Base-by-base conservation (phyloP, 2,113 vertebrate genomes). In the Jaculus jaculus region DNA sequence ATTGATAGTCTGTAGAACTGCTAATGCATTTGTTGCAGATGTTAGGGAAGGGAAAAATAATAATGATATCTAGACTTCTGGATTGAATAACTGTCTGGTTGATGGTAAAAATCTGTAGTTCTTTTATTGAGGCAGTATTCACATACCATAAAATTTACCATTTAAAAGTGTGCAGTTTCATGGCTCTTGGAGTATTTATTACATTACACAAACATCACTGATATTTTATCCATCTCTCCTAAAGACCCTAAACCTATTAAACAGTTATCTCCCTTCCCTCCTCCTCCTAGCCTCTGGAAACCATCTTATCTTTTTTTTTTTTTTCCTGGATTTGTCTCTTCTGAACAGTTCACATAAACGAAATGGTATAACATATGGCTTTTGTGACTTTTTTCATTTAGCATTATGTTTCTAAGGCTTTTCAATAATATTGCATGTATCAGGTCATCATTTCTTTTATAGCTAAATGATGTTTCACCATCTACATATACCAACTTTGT, bases 311-410 rank as follows among this genome's bases (percentile, higher is more conserved):
- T 90, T 39, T 83, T 42, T 94, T 28, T 81, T 21, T 90, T 39
- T 83, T 42, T 94, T 28, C 20, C 83, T 85, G 12, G 47, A 39
- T 89, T 74, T 89, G 20, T 34, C 34, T 79, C 7, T 87, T 75
- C 74, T 69, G 32, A 84, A n/a, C n/a, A 74, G 69, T 78, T 89
- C 15, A 13, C 47, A 32, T 60, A 71, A 58, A 73, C 66, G 72
- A 9, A 72, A n/a, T 79, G 66, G 69, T 90, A 47, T 1, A 73
- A 47, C 28, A 1, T 83, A 28, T 89, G 34, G 5, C 71, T 72
- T 87, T 83, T 74, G 58, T 84, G 73, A 68, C 77, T 87, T 95
- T 30, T 96, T 93, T 69, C 26, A 80, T 3, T 63, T 58, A 91
- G 23, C 54, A 91, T 80, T 65, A 61, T 89, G 23, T 81, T 96